These are phyloP conservation scores for Macaria liturata DNA, from an alignment of 2,888 invertebrate genomes.

Conservation along the genomic window DNA sequence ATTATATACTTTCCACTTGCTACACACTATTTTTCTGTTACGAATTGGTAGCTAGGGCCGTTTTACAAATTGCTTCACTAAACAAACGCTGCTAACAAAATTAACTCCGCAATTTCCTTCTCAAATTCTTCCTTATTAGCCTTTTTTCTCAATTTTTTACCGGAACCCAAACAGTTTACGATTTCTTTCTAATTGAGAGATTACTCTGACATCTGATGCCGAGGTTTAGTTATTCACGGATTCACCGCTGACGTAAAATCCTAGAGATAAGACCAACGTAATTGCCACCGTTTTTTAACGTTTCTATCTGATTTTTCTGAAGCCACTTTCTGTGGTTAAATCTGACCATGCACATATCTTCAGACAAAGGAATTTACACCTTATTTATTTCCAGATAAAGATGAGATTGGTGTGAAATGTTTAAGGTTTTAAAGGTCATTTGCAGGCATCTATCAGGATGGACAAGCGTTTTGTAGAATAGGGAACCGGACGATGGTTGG, in stretches of 20 bases:
- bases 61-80: too few species aligned
- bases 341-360: constrained; percentile 51
- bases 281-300: constrained; percentile 79
- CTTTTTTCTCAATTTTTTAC: neutral
- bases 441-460: constrained; percentile 74
- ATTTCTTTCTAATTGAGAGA: constrained; percentile 73
- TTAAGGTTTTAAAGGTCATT: constrained; percentile 42
- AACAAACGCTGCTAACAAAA: too few species aligned
- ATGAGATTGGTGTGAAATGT: constrained; percentile 26
- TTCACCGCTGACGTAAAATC: constrained; percentile 46
- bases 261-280: constrained; percentile 69
- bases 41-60: too few species aligned
- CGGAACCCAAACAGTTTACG: constrained; percentile 31
- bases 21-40: too few species aligned
- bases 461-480: constrained; percentile 79
- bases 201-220: constrained; percentile 64
- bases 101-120: too few species aligned
- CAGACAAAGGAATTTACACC: constrained; percentile 37
- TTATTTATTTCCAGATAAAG: constrained; percentile 31
- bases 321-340: constrained; percentile 45
- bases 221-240: constrained; percentile 57
- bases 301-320: constrained; percentile 72
- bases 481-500: constrained; percentile 69
- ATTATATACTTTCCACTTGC: too few species aligned
- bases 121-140: too few species aligned